phyloP scores from a whole-genome alignment of 2,113 vertebrate genomes.

The Psettodes erumei region DNA sequence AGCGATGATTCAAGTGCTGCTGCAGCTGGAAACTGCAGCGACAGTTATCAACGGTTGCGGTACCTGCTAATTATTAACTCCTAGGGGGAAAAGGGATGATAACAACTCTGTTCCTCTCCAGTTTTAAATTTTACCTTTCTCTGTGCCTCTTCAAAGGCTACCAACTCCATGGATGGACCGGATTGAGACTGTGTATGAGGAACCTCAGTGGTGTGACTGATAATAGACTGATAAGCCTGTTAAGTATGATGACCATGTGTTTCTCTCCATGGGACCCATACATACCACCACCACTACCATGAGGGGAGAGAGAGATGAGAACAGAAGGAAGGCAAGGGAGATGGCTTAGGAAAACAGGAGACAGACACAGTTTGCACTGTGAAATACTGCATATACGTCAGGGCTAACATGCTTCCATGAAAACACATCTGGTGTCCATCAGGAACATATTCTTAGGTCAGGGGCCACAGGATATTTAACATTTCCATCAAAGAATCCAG shows the following conservation, averaged over 20 bases:
- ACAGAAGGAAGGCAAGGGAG: background rate
- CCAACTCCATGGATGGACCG: constrained; percentile 54
- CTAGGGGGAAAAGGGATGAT: constrained; percentile 43
- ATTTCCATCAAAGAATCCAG: constrained; percentile 71
- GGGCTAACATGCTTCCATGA: constrained; percentile 46
- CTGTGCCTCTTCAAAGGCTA: constrained; percentile 68
- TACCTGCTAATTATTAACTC: constrained; percentile 67
- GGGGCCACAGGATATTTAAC: constrained; percentile 67
- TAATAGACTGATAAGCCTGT: constrained; percentile 58
- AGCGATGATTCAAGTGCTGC: constrained; percentile 46
- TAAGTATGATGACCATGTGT: constrained; percentile 53
- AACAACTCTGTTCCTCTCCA: constrained; percentile 42
- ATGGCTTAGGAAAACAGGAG: constrained; percentile 13
- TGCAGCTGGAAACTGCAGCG: constrained; percentile 41
- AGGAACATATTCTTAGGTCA: constrained; percentile 48
- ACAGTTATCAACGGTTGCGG: constrained; percentile 48
- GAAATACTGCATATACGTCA: constrained; percentile 36
- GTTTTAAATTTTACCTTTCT: constrained; percentile 60
- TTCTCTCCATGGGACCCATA: constrained; percentile 36
- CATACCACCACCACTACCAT: background rate
- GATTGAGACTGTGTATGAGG: constrained; percentile 25
- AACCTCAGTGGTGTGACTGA: constrained; percentile 44
- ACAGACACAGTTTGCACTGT: constrained; percentile 18
- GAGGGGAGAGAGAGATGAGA: constrained; percentile 16
- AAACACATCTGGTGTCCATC: constrained; percentile 72